Evolutionary conservation across 53 echinoderm and acorn worm species (phyloP).

Genomic region (Paelopatides confundens): DNA sequence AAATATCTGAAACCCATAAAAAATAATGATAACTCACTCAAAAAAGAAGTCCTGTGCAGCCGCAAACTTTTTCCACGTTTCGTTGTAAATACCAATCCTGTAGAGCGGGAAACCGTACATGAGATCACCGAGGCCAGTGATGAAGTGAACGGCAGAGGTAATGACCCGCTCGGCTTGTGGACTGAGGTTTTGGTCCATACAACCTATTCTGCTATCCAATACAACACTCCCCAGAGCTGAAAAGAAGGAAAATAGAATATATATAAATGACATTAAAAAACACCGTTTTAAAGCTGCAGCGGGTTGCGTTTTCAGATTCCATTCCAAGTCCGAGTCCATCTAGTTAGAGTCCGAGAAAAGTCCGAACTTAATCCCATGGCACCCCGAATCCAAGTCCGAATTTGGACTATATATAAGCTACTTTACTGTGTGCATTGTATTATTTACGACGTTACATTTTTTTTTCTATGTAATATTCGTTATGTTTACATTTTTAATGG

Average conservation of each 20-base stretch:
- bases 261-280: background rate
- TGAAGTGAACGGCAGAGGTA: slow-evolving; percentile 75
- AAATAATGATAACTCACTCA: slow-evolving; percentile 58
- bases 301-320: background rate
- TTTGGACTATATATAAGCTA: no score
- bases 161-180: slow-evolving; percentile 75
- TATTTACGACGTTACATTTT: no score
- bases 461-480: no score
- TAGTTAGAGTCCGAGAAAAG: no score
- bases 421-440: no score
- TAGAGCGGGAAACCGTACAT: slow-evolving; percentile 94
- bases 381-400: no score
- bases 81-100: slow-evolving; percentile 87
- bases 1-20: no score
- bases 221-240: slow-evolving; percentile 82
- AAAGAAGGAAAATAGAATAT: background rate
- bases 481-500: no score
- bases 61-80: slow-evolving; percentile 86
- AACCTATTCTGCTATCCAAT: slow-evolving; percentile 83
- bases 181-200: slow-evolving; percentile 73
- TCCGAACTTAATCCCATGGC: no score
- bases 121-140: slow-evolving; percentile 83
- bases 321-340: no score
- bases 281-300: background rate
- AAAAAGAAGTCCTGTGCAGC: slow-evolving; percentile 86